Evolutionary conservation across 1,140 invertebrate species (phyloP), one percentile per base, ranked within the genome.

Genomic region (Pseudomyrmex pallidus): DNA sequence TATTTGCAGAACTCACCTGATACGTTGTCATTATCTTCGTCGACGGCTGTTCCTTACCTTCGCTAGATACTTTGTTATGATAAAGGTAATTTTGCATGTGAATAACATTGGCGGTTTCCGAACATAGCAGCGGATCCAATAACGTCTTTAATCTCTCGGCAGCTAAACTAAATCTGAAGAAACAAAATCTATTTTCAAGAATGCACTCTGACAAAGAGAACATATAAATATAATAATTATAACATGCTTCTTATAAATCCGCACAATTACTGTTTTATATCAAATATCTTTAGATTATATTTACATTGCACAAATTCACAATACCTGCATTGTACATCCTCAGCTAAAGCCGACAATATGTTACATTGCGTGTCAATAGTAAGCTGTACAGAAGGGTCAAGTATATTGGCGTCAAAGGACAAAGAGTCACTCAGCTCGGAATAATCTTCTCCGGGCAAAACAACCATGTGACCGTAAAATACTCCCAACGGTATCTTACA

Each of bases 401-500:
- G 89, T 88, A 93, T 90, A 86, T 93, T 86, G 66, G 88, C 70
- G 88, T 93, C 63, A 80, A 85, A 82, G 5, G 90, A 82, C 48
- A 90, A 85, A 91, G 90, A 76, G 91, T 92, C 83, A 90, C 94
- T 83, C 92, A 93, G 85, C 90, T 95, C 95, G 0, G 95, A 94
- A 83, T 96, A 96, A 82, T 95, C 94, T 93, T 96, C 96, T 86
- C 96, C 96, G 7, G 96, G 96, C 56, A 97, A 92, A 67, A 98
- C 95, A 35, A 97, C 96, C 57, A 98, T 96, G 91, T 98, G 98
- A 2, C 98, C 98, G 91, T 98, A 99, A 93, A 98, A 99, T 91
- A 96, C 97, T n/a, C 98, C 98, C 22, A 98, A 94, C 1, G 98
- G 98, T 70, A 99, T 98, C 93, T 97, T 97, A 90, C 98, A 98